phyloP scores from a whole-genome alignment of 2,797 vertebrate genomes.

The Graptemys geographica region DNA sequence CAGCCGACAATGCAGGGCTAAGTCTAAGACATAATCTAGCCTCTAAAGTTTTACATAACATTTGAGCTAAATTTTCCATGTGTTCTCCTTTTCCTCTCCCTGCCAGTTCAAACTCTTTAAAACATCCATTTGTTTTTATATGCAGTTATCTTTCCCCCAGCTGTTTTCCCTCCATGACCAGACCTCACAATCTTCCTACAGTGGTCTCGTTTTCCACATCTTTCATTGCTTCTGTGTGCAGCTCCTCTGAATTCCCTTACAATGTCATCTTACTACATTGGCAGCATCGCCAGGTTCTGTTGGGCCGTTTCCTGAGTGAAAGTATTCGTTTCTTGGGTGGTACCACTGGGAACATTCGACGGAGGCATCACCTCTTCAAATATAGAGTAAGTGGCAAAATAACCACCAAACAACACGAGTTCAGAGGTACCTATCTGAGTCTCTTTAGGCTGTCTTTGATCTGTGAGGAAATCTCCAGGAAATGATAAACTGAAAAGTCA shows the following conservation, averaged over 20 bases:
- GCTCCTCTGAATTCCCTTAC: slow-evolving; percentile 45
- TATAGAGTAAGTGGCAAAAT: neutral
- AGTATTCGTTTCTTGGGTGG: neutral
- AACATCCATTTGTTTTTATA: slow-evolving; percentile 37
- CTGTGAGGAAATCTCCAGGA: neutral
- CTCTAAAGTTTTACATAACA: neutral
- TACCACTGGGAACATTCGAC: neutral
- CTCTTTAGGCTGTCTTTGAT: neutral
- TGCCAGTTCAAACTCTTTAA: slow-evolving; percentile 39
- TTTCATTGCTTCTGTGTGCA: slow-evolving; percentile 23
- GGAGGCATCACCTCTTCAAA: neutral
- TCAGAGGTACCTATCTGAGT: fast-evolving
- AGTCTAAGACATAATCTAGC: neutral
- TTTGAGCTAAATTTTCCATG: slow-evolving; percentile 1
- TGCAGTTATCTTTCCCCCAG: neutral
- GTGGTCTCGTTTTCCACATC: slow-evolving; percentile 49
- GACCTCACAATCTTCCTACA: slow-evolving; percentile 31
- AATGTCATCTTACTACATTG: neutral
- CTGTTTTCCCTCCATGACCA: neutral
- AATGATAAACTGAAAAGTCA: neutral
- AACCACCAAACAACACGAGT: neutral
- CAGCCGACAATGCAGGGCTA: neutral
- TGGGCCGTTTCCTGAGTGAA: slow-evolving; percentile 9
- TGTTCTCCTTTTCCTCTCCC: slow-evolving; percentile 18
- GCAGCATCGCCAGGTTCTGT: slow-evolving; percentile 27